Percentiles rank a stretch among this genome's conserved stretches.
phyloP scores from a whole-genome alignment of 2,113 vertebrate genomes.

The Porphyrio hochstetteri region DNA sequence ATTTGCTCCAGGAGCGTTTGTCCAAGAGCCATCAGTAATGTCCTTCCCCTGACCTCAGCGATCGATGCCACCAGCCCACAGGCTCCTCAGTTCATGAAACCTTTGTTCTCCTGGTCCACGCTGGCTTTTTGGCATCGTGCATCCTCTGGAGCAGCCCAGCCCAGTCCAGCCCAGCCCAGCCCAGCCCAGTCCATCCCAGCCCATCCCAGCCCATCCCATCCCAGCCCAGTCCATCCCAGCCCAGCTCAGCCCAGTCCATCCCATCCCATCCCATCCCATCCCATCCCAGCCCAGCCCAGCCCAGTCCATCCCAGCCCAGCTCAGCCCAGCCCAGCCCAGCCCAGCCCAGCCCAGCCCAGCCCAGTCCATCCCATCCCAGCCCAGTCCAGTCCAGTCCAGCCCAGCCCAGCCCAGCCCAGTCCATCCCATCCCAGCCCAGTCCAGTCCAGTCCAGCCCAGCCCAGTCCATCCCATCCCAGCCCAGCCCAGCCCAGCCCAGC shows the following conservation, averaged over 20 bases:
- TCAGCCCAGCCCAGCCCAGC: background rate
- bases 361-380: too few relatives aligned
- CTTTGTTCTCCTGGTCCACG: background rate
- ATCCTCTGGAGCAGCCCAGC: background rate
- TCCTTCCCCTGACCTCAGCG: background rate
- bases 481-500: background rate
- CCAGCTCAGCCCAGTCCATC: background rate
- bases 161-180: background rate
- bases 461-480: background rate
- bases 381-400: too few relatives aligned
- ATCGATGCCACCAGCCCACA: constrained; percentile 7
- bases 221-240: too few relatives aligned
- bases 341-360: background rate
- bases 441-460: too few relatives aligned
- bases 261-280: too few relatives aligned
- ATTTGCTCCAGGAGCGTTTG: background rate
- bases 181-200: background rate
- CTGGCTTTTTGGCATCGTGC: background rate
- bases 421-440: too few relatives aligned
- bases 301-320: too few relatives aligned
- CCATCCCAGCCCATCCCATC: background rate
- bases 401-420: background rate
- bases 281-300: background rate
- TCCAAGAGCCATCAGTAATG: background rate
- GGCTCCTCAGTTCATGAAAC: constrained; percentile 23